Evolutionary conservation across 2,113 vertebrate species (phyloP), one percentile per base, ranked within the genome.

Genomic region (Cyprinodon brontotheroides): DNA sequence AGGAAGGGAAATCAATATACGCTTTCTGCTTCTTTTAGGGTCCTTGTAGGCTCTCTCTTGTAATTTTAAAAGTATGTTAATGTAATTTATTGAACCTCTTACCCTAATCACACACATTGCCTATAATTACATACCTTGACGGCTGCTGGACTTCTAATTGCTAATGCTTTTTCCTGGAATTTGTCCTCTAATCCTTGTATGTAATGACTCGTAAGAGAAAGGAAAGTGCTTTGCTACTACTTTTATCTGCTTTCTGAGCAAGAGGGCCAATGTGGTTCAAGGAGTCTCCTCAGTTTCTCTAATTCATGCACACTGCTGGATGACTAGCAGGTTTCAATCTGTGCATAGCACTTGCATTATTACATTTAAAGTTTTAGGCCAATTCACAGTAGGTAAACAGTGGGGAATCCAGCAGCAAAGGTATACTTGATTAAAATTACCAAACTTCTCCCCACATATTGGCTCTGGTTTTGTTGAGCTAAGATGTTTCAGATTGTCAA

Each of bases 21-120:
- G 81, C 92, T 85, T 92, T 93, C 89, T 84, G 84, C 89, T 87
- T 92, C 86, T 91, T 92, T 92, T 90, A 86, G 86, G 87, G 79
- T 86, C 87, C 81, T 89, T 81, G 83, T 89, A 83, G 87, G 83
- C 78, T 91, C 82, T 90, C 85, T 83, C 89, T 87, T 88, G 84
- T 89, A 91, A 92, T 90, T 92, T 91, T 91, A 87, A 94, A 94
- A 93, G 93, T 93, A 93, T 93, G 94, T 93, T 94, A 94, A 94
- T 94, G 92, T 93, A 93, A 95, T 95, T 93, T 94, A 95, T 93
- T 89, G 93, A 93, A 90, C 93, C 93, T 94, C 89, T 95, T 93
- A 93, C 89, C 90, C 93, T 95, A 95, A 94, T 95, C 93, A 94
- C 91, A 83, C 88, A 91, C 93, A 93, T 93, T 92, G 91, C 90